Evolutionary conservation across 2,888 invertebrate species (phyloP), one percentile per base, ranked within the genome.

Genomic region (Villa cingulata): DNA sequence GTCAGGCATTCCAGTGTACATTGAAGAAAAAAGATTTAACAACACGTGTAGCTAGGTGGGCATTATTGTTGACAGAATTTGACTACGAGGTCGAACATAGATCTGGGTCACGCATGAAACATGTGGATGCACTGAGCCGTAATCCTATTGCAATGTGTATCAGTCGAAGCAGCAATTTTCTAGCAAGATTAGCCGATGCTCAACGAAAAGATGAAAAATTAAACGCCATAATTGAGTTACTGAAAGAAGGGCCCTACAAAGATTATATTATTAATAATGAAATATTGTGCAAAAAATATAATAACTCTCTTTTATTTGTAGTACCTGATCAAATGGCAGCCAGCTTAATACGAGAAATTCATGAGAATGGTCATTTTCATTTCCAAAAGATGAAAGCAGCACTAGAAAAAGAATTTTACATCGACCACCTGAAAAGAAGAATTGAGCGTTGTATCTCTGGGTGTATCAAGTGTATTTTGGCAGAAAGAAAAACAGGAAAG

Each of bases 401-500:
- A 19, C 15, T 43, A 2, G 37, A 14, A 27, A 43, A 43, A n/a
- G 37, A 43, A 16, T 43, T 23, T n/a, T 37, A 36, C n/a, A 43
- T 36, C 27, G 14, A 15, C 9, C 20, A 37, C 23, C 16, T 41
- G 5, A 37, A 39, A 6, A 36, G 45, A 37, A 29, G 32, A 15
- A 39, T 47, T n/a, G 34, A 34, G 15, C 43, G 12, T 12, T 15
- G 16, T 15, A 20, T 51, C 9, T 6, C 15, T 2, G 36, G 29
- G 27, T 51, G 51, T 34, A 37, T 53, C 3, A 36, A 27, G 2
- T 53, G 52, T 41, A 52, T 51, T 19, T 27, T 54, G 12, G 36
- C 50, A 23, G 29, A 54, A 48, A 43, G 57, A 59, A 34, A 64
- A 43, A 47, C 36, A 5, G 64, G 65, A 3, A 63, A 59, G 46